Evolutionary conservation across 2,888 invertebrate species (phyloP), one percentile per base, ranked within the genome.

Genomic region (Pharmacophagus antenor): DNA sequence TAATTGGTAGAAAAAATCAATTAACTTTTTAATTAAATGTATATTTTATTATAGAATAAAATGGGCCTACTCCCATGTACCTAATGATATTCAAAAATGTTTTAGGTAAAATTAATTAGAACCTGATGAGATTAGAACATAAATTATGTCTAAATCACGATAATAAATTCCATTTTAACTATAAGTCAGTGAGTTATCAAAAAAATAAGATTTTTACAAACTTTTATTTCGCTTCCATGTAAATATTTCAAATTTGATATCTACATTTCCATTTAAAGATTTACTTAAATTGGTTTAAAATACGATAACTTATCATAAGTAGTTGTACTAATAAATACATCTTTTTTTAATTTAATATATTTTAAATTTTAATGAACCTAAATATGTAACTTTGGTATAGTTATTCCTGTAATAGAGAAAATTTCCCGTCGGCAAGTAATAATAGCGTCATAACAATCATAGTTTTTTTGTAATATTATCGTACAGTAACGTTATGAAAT

Each of bases 381-480:
- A 37, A 37, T 37, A n/a, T n/a, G n/a, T 3, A 31, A 7, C 31
- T n/a, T n/a, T n/a, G n/a, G n/a, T n/a, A n/a, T n/a, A n/a, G 31
- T 31, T 12, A 10, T 3, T 15, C 1, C 15, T 37, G n/a, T n/a
- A 37, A 15, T n/a, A n/a, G 2, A 37, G 37, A 37, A n/a, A n/a
- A 37, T 15, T 37, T 37, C 37, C 37, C 37, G 37, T n/a, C n/a
- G 37, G 37, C 37, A 37, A 37, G 37, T n/a, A 37, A n/a, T 37
- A 37, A 37, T 37, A n/a, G 37, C 37, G 37, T 37, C n/a, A 37
- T 37, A n/a, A 37, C 37, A n/a, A 37, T 37, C 37, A 37, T 37
- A n/a, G n/a, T 37, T 37, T 37, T 53, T 25, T 44, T 25, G n/a
- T 53, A 17, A 44, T 42, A 42, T 42, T 44, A 53, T 42, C 18